Conservation (phyloP, 2,888 invertebrate genomes). For the Pristionchus mayeri region DNA sequence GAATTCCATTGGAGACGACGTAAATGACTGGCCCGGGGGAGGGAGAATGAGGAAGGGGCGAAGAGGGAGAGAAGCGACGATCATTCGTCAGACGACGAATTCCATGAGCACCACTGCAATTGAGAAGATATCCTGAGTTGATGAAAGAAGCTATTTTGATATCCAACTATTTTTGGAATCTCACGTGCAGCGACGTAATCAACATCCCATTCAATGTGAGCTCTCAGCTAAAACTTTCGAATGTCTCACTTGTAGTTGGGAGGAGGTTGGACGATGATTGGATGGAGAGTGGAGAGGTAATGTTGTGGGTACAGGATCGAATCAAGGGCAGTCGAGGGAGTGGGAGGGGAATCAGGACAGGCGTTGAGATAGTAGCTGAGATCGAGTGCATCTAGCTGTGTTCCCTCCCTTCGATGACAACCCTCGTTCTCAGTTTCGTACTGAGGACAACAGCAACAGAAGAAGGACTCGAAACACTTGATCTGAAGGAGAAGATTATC, state of each 20-base stretch:
- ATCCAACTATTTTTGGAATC: neutral
- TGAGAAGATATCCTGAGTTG: neutral
- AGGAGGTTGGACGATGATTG: constrained; percentile 27
- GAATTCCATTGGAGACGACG: constrained; percentile 2
- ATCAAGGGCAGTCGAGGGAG: constrained; percentile 2
- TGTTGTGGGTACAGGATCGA: constrained; percentile 10
- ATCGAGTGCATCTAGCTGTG: neutral
- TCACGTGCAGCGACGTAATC: neutral
- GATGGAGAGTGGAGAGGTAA: constrained; percentile 7
- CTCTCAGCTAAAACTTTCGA: too few relatives aligned
- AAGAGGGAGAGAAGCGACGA: neutral
- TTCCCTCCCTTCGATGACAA: neutral
- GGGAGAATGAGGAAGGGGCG: neutral
- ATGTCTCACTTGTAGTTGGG: neutral
- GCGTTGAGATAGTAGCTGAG: constrained; percentile 14
- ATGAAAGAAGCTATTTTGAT: neutral
- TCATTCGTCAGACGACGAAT: constrained; percentile 1
- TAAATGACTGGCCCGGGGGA: neutral
- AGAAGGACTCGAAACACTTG: too few relatives aligned
- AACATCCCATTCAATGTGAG: too few relatives aligned
- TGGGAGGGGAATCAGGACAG: neutral
- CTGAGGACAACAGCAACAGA: constrained; percentile 8
- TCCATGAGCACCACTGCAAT: constrained; percentile 27
- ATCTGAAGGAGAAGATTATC: neutral
- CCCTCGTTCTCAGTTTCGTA: neutral